A percentile compares a stretch with the other conserved stretches of the same genome.
Conservation (phyloP, 2,888 invertebrate species). For the Achlya flavicornis region DNA sequence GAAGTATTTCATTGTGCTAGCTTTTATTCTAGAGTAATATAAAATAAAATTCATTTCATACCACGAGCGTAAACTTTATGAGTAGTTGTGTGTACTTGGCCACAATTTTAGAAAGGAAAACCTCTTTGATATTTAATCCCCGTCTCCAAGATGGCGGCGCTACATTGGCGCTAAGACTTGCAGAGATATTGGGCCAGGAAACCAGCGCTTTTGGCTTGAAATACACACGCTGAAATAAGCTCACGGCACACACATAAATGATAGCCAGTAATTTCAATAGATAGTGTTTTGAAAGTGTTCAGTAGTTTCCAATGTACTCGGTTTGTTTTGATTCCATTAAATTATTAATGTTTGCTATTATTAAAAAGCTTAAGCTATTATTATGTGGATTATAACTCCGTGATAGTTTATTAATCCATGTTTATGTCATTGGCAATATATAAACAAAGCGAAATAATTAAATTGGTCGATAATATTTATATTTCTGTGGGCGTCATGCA, state of each 20-base stretch:
- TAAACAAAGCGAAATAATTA: constrained; percentile 1
- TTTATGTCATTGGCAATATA: background rate
- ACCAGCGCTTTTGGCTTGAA: constrained; percentile 32
- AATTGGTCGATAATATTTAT: background rate
- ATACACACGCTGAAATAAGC: background rate
- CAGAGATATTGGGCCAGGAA: constrained; percentile 49
- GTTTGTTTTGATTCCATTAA: too few relatives aligned
- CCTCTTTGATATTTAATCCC: constrained; percentile 65
- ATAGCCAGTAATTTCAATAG: too few relatives aligned
- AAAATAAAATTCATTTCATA: constrained; percentile 10
- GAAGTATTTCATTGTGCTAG: constrained; percentile 4
- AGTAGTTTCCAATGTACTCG: too few relatives aligned
- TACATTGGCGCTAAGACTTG: constrained; percentile 53
- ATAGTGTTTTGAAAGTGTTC: too few relatives aligned
- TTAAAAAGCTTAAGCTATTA: background rate
- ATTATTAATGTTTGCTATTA: background rate
- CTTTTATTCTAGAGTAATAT: background rate
- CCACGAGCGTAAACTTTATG: constrained; percentile 4
- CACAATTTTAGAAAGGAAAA: constrained; percentile 44
- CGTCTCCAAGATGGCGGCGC: constrained; percentile 57
- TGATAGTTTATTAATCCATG: background rate
- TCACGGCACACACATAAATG: background rate
- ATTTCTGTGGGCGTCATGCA: background rate
- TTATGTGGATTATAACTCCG: background rate
- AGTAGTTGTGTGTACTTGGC: constrained; percentile 12